These are phyloP conservation scores for Actinemys pallida DNA, from an alignment of 2,113 vertebrate genomes.

Conservation along the genomic window DNA sequence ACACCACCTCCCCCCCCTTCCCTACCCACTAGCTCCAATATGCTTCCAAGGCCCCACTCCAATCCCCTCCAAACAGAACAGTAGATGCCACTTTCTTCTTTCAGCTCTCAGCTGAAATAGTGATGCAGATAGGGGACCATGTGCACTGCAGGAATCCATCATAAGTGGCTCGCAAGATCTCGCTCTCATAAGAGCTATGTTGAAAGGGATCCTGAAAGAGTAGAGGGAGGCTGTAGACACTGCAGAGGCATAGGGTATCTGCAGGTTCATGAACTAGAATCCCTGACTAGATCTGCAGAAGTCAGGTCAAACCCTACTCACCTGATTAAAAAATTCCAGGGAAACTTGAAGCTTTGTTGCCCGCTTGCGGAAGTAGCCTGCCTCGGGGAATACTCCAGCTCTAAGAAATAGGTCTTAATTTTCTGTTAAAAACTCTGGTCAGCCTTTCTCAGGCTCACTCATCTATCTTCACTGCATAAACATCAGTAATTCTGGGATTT, in stretches of 20 bases:
- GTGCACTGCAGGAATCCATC: not conserved
- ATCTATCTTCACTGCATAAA: not conserved
- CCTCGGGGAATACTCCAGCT: not conserved
- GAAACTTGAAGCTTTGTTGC: not conserved
- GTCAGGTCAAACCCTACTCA: not conserved
- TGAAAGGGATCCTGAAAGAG: not conserved
- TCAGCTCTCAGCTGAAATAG: not conserved
- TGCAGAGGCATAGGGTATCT: not conserved
- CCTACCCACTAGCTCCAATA: not conserved
- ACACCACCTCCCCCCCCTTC: not conserved
- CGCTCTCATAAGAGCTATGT: not conserved
- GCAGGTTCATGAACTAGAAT: not conserved
- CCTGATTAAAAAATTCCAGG: not conserved
- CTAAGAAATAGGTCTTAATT: not conserved
- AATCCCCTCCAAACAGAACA: not conserved
- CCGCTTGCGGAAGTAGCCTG: not conserved
- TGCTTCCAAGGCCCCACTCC: not conserved
- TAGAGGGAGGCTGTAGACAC: no score
- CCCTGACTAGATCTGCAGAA: not conserved
- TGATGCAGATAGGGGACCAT: not conserved
- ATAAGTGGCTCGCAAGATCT: not conserved
- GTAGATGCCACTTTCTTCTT: not conserved
- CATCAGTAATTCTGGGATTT: not conserved
- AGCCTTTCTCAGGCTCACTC: not conserved
- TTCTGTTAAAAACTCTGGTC: not conserved